Conservation (phyloP, 2,113 vertebrate species). For the Platanista minor region DNA sequence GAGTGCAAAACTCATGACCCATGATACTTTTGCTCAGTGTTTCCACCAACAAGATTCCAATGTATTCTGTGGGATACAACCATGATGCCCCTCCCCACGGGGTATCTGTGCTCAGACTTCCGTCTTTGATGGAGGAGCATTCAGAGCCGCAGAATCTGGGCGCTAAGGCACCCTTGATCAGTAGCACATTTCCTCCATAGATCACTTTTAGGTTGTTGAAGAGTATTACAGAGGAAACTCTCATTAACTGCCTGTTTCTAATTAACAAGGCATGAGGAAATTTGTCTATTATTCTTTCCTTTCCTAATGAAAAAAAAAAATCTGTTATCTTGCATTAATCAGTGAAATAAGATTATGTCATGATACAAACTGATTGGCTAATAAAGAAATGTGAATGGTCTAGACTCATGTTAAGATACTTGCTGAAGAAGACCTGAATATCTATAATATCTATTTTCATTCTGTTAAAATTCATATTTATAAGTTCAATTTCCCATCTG, state of each 20-base stretch:
- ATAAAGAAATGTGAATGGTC: background rate
- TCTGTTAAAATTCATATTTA: slow-evolving; percentile 5
- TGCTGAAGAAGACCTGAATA: background rate
- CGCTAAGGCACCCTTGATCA: background rate
- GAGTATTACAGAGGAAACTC: background rate
- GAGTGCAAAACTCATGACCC: background rate
- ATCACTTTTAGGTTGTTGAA: background rate
- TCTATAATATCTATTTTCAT: background rate
- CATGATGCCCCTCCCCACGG: accelerated
- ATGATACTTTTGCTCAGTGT: background rate
- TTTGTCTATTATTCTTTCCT: background rate
- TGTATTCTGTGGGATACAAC: accelerated
- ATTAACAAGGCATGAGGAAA: background rate
- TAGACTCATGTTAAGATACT: background rate
- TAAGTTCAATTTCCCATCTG: slow-evolving; percentile 44
- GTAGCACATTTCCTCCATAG: background rate
- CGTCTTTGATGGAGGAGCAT: background rate
- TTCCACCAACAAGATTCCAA: background rate
- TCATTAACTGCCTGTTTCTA: background rate
- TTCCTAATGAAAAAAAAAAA: background rate
- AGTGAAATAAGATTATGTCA: background rate
- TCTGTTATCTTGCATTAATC: background rate
- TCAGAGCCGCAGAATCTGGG: accelerated
- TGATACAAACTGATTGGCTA: background rate
- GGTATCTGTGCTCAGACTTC: accelerated